A percentile compares a stretch with the other conserved stretches of the same genome.
phyloP scores from a whole-genome alignment of 2,888 invertebrate species.

The Octonoba sinensis region DNA sequence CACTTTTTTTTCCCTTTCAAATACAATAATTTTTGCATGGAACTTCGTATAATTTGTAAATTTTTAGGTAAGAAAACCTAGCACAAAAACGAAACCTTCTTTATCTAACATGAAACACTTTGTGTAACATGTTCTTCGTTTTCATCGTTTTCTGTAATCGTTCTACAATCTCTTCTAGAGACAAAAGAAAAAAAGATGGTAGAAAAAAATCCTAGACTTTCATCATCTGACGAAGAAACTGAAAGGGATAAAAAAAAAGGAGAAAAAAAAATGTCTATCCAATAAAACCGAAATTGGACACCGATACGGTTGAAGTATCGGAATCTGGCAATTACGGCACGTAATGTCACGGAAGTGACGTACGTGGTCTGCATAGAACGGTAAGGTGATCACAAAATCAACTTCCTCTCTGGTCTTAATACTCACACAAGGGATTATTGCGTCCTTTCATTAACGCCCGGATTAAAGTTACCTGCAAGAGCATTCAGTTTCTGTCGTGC shows the following conservation, averaged over 20 bases:
- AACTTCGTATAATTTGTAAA: no score
- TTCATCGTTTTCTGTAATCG: no score
- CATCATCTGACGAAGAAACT: background rate
- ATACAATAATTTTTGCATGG: no score
- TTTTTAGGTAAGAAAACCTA: no score
- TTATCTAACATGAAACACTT: no score
- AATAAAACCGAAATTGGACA: conserved; percentile 53
- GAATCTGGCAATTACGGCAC: conserved; percentile 62
- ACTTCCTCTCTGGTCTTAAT: conserved; percentile 39
- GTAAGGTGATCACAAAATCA: conserved; percentile 47
- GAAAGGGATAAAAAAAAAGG: no score
- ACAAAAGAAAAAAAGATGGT: no score
- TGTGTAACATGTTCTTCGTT: no score
- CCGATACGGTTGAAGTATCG: conserved; percentile 56
- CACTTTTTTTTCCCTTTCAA: no score
- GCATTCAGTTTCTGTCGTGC: background rate
- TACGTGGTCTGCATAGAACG: conserved; percentile 53
- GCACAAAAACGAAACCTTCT: no score
- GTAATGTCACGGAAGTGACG: conserved; percentile 56
- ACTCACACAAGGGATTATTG: conserved; percentile 45
- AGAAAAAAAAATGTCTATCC: conserved; percentile 26
- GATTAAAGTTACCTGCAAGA: conserved; percentile 46
- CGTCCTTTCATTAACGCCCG: conserved; percentile 41
- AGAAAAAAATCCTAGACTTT: background rate
- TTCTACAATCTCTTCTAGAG: no score